phyloP scores from a whole-genome alignment of 2,113 vertebrate species.

The Zingel zingel region DNA sequence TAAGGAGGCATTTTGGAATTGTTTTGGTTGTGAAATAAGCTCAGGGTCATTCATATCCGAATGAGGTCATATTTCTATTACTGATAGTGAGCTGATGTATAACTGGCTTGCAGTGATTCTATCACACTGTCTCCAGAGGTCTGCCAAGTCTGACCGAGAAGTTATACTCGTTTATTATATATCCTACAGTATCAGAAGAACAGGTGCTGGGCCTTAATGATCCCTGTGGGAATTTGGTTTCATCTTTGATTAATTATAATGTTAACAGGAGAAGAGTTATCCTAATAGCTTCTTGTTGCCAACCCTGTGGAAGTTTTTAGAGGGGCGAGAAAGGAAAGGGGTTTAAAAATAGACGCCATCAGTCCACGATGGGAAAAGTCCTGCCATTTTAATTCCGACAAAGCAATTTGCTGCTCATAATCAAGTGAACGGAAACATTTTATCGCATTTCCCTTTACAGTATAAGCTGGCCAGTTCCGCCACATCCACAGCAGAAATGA shows the following conservation, averaged over 20 bases:
- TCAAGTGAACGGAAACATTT: slow-evolving; percentile 78
- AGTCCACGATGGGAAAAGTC: slow-evolving; percentile 74
- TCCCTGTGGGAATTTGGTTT: slow-evolving; percentile 69
- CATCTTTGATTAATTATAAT: slow-evolving; percentile 77
- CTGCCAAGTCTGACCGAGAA: slow-evolving; percentile 39
- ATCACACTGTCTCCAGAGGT: slow-evolving; percentile 40
- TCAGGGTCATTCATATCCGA: slow-evolving; percentile 38
- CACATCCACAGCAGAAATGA: slow-evolving; percentile 22
- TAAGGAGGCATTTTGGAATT: not conserved
- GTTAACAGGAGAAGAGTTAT: slow-evolving; percentile 74
- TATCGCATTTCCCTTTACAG: slow-evolving; percentile 78
- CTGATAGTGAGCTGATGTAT: slow-evolving; percentile 39
- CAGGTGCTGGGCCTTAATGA: slow-evolving; percentile 77
- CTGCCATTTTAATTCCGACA: slow-evolving; percentile 80
- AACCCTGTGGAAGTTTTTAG: slow-evolving; percentile 77
- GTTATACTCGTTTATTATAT: slow-evolving; percentile 39
- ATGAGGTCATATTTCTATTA: slow-evolving; percentile 45
- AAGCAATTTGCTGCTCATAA: slow-evolving; percentile 81
- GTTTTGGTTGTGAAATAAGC: slow-evolving; percentile 44
- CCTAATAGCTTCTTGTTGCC: slow-evolving; percentile 76
- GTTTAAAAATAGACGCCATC: slow-evolving; percentile 81
- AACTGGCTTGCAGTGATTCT: slow-evolving; percentile 37
- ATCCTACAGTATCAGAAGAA: slow-evolving; percentile 43
- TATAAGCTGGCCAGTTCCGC: slow-evolving; percentile 58
- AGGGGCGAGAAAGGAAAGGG: slow-evolving; percentile 54